Evolutionary conservation across 2,888 invertebrate species (phyloP).

Genomic region (Cepaea hortensis): DNA sequence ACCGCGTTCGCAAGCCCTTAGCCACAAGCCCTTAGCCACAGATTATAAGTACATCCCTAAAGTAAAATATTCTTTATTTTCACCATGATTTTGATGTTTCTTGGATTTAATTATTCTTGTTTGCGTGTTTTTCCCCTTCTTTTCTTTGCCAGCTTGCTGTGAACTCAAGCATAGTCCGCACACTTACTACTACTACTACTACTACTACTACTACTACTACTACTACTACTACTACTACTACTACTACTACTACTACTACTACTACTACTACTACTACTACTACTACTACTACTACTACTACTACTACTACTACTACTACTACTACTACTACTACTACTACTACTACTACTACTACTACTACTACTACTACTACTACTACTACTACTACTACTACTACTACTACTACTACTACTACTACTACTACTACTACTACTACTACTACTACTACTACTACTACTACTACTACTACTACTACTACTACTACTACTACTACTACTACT

Average conservation of each 20-base stretch:
- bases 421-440: conserved; percentile 15
- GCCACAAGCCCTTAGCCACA: no score
- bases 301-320: conserved; percentile 10
- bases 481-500: conserved; percentile 23
- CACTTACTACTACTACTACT: neutral
- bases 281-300: neutral
- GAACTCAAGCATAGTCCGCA: no score
- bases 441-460: conserved; percentile 11
- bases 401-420: conserved; percentile 18
- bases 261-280: neutral
- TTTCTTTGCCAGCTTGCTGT: no score
- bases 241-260: neutral
- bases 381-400: conserved; percentile 14
- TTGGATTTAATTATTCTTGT: no score
- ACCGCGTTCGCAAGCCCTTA: no score
- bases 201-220: neutral
- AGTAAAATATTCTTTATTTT: no score
- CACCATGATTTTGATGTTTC: no score
- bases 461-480: conserved; percentile 17
- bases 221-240: neutral
- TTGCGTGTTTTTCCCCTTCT: no score
- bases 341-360: conserved; percentile 16
- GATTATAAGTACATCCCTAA: no score
- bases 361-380: conserved; percentile 19
- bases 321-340: conserved; percentile 23